Conservation (phyloP, 2,113 vertebrate species). For the Thamnaconus septentrionalis region DNA sequence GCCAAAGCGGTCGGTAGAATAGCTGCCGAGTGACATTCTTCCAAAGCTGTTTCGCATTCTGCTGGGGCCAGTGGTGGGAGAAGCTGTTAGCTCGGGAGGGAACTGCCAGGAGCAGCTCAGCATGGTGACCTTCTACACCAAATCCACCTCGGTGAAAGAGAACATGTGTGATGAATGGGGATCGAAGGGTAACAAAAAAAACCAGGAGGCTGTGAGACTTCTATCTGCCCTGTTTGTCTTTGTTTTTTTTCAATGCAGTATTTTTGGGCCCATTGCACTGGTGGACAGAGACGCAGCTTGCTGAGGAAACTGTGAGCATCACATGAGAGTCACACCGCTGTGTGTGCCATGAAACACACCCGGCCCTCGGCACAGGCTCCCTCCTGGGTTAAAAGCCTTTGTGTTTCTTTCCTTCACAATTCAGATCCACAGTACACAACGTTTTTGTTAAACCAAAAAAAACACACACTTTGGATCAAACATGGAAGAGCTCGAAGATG, state of each 20-base stretch:
- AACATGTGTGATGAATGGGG: slow-evolving; percentile 40
- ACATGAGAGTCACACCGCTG: too few species aligned
- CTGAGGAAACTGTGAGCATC: too few species aligned
- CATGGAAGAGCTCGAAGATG: background rate
- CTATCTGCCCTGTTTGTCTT: too few species aligned
- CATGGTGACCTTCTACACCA: slow-evolving; percentile 53
- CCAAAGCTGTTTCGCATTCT: slow-evolving; percentile 47
- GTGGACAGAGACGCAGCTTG: too few species aligned
- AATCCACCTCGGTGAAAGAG: slow-evolving; percentile 49
- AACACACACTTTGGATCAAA: background rate
- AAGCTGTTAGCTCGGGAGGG: slow-evolving; percentile 43
- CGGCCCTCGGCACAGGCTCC: too few species aligned
- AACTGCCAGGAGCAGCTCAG: slow-evolving; percentile 29
- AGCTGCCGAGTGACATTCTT: slow-evolving; percentile 42
- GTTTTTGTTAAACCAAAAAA: too few species aligned
- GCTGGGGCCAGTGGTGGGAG: slow-evolving; percentile 28
- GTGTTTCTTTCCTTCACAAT: too few species aligned
- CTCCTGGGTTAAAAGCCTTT: too few species aligned
- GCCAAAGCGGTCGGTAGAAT: slow-evolving; percentile 25
- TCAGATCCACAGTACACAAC: too few species aligned
- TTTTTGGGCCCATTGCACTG: too few species aligned
- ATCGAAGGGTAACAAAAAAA: slow-evolving; percentile 29
- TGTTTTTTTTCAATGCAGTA: too few species aligned
- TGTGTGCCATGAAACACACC: too few species aligned
- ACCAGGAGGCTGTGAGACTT: slow-evolving; percentile 16